These are phyloP conservation scores for Aphaenogaster rudis DNA, from an alignment of 1,140 invertebrate genomes.

Conservation along the genomic window DNA sequence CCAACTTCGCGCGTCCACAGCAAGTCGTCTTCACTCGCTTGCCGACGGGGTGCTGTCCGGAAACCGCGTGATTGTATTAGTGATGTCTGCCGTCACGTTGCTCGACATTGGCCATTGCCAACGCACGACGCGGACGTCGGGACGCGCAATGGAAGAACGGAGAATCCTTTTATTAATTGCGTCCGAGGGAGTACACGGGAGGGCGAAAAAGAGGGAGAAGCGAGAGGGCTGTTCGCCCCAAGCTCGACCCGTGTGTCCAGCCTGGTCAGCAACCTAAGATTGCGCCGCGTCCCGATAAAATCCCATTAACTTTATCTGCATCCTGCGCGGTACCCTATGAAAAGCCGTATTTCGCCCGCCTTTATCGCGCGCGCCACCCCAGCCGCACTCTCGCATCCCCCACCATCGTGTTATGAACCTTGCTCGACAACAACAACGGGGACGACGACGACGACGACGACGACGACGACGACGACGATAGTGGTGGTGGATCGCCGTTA, in stretches of 20 bases:
- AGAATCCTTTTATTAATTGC: conserved; percentile 74
- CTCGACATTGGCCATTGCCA: conserved; percentile 52
- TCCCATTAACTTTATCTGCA: conserved; percentile 80
- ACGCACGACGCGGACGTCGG: conserved; percentile 19
- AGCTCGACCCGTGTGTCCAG: conserved; percentile 44
- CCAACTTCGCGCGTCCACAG: neutral
- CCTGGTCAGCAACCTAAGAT: conserved; percentile 77
- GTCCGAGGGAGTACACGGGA: conserved; percentile 38
- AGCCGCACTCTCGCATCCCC: conserved; percentile 9
- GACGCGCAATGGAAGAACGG: conserved; percentile 6
- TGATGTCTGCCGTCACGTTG: conserved; percentile 24
- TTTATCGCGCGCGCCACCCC: conserved; percentile 60
- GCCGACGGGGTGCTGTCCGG: conserved; percentile 11
- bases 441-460: neutral
- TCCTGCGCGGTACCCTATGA: conserved; percentile 59
- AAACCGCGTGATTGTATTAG: conserved; percentile 42
- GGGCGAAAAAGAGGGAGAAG: conserved; percentile 6
- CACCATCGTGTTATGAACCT: conserved; percentile 54
- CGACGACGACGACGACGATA: neutral
- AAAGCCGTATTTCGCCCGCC: conserved; percentile 58
- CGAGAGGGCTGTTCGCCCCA: conserved; percentile 26
- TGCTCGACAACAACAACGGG: conserved; percentile 14
- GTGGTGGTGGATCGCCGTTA: conserved; percentile 4
- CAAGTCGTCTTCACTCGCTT: conserved; percentile 9
- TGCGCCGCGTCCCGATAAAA: conserved; percentile 74